These are phyloP conservation scores for Premnoplex brunnescens DNA, from an alignment of 2,797 vertebrate species.

Conservation along the genomic window DNA sequence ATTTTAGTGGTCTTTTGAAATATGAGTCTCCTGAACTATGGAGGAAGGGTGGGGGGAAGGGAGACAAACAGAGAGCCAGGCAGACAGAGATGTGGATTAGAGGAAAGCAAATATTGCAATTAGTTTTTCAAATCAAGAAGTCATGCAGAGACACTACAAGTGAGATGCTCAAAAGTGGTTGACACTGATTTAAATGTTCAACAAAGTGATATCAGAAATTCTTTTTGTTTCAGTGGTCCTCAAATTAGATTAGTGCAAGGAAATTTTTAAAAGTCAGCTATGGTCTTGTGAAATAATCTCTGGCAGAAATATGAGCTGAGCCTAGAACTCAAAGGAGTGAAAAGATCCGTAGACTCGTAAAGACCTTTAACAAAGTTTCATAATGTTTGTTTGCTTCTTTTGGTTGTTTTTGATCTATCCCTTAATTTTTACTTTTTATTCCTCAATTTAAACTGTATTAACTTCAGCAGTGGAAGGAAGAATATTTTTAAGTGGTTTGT, in stretches of 20 bases:
- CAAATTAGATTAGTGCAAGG: accelerated
- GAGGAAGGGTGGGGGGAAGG: not conserved
- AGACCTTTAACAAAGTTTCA: not conserved
- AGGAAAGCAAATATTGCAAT: not conserved
- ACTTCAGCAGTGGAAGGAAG: not conserved
- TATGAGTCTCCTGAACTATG: not conserved
- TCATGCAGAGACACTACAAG: not conserved
- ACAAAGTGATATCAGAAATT: not conserved
- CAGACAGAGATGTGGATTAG: not conserved
- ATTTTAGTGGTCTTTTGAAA: not conserved
- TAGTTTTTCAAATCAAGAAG: not conserved
- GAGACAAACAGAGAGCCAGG: too few relatives aligned
- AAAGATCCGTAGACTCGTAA: not conserved
- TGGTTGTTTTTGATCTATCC: not conserved
- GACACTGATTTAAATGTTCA: not conserved
- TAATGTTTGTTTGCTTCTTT: accelerated
- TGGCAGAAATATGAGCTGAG: not conserved
- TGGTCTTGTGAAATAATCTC: not conserved
- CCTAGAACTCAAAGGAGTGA: not conserved
- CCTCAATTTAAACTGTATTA: not conserved
- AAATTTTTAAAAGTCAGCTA: not conserved
- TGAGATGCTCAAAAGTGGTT: not conserved
- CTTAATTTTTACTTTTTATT: not conserved
- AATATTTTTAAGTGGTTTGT: not conserved
- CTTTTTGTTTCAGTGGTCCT: not conserved